These are phyloP conservation scores for Brachionus rotundiformis DNA, from an alignment of 1,140 invertebrate species.

Conservation along the genomic window DNA sequence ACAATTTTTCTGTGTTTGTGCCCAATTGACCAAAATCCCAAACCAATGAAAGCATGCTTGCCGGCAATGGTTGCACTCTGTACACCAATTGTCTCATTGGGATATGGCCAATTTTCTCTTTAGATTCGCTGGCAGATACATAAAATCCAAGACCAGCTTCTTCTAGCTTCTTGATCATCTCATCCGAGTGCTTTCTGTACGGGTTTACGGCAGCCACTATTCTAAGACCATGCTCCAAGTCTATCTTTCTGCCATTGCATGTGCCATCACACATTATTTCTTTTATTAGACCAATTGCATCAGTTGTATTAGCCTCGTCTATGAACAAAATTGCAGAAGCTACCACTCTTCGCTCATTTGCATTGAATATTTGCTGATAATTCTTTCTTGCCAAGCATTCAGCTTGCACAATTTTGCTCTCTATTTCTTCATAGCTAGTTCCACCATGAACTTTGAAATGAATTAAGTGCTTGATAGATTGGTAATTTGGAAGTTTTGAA, in stretches of 20 bases:
- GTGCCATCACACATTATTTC: constrained; percentile 61
- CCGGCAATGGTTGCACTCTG: constrained; percentile 58
- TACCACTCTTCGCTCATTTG: background rate
- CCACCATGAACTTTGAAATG: constrained; percentile 59
- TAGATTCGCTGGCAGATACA: constrained; percentile 56
- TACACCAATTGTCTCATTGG: constrained; percentile 61
- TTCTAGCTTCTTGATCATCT: constrained; percentile 58
- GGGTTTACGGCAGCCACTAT: constrained; percentile 61
- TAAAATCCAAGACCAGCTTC: constrained; percentile 60
- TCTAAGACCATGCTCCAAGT: constrained; percentile 55
- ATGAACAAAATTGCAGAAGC: constrained; percentile 61
- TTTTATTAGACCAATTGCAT: constrained; percentile 58
- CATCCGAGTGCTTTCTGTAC: constrained; percentile 59
- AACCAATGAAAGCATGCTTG: constrained; percentile 58
- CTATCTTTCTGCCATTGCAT: constrained; percentile 56
- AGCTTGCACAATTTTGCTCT: constrained; percentile 57
- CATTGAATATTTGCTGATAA: background rate
- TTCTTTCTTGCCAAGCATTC: constrained; percentile 46
- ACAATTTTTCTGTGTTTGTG: constrained; percentile 56
- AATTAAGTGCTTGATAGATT: background rate
- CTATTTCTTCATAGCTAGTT: constrained; percentile 57
- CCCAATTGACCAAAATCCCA: constrained; percentile 61
- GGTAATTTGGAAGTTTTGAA: background rate
- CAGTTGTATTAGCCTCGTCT: constrained; percentile 63
- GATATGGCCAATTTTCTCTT: constrained; percentile 55